These are phyloP conservation scores for Xanthia icteritia DNA, from an alignment of 2,888 invertebrate genomes.

Conservation along the genomic window DNA sequence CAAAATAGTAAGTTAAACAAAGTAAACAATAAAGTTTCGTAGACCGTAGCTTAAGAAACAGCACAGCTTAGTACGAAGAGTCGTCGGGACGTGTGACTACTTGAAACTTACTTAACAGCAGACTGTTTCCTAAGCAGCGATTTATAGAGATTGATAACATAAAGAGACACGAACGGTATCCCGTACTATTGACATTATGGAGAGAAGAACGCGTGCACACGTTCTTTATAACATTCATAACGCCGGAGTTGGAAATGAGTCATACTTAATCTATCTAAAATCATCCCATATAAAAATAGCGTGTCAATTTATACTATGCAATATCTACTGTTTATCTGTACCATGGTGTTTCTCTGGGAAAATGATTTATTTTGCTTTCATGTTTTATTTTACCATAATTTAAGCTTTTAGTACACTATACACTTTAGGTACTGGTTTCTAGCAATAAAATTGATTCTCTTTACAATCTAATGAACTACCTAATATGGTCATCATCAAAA, in stretches of 20 bases:
- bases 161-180: conserved; percentile 45
- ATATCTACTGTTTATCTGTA: conserved; percentile 55
- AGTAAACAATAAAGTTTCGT: background rate
- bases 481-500: conserved; percentile 55
- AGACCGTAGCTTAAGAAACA: conserved; percentile 27
- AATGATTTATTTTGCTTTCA: conserved; percentile 17
- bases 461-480: conserved; percentile 61
- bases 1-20: conserved; percentile 1
- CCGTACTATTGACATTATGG: conserved; percentile 29
- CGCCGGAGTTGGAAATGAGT: conserved; percentile 38
- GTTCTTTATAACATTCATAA: conserved; percentile 29
- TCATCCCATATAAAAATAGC: conserved; percentile 65
- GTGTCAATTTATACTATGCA: conserved; percentile 65
- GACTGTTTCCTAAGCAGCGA: conserved; percentile 24
- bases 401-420: conserved; percentile 50
- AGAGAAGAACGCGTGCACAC: conserved; percentile 21
- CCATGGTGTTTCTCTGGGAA: conserved; percentile 48
- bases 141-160: conserved; percentile 56
- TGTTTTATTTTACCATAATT: conserved; percentile 39
- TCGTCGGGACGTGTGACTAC: background rate
- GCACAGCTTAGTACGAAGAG: background rate
- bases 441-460: conserved; percentile 52
- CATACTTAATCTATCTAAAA: conserved; percentile 50
- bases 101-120: conserved; percentile 12
- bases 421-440: conserved; percentile 45